These are phyloP conservation scores for Labeo calbasu DNA, from an alignment of 2,797 vertebrate species.

Conservation along the genomic window DNA sequence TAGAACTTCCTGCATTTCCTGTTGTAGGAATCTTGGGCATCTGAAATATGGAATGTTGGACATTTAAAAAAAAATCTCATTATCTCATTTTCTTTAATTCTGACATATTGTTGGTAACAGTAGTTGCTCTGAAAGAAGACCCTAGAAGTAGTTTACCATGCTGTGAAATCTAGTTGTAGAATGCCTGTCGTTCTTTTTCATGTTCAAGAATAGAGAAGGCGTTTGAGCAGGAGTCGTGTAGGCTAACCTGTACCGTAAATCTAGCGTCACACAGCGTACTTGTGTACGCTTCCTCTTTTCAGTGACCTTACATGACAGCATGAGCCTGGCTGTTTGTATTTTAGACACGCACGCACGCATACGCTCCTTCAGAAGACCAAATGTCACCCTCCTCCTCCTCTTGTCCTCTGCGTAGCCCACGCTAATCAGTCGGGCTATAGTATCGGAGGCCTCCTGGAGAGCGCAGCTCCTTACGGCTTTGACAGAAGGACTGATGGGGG, in stretches of 20 bases:
- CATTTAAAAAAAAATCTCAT: neutral
- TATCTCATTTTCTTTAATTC: neutral
- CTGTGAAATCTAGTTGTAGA: neutral
- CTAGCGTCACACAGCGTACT: neutral
- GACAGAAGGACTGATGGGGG: constrained; percentile 21
- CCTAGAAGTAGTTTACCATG: neutral
- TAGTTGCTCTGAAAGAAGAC: neutral
- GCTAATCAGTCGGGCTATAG: constrained; percentile 42
- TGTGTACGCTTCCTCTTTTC: constrained; percentile 22
- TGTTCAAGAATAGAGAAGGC: neutral
- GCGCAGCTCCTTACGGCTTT: constrained; percentile 29
- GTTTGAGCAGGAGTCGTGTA: neutral
- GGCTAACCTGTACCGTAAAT: neutral
- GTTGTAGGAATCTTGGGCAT: constrained; percentile 11
- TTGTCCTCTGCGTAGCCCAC: constrained; percentile 42
- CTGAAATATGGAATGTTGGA: neutral
- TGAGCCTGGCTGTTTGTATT: constrained; percentile 37
- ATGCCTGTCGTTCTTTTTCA: too few species aligned
- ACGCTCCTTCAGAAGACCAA: constrained; percentile 39
- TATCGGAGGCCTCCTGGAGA: constrained; percentile 44
- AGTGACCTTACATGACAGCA: constrained; percentile 25
- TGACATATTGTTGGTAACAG: neutral
- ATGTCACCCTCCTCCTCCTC: constrained; percentile 47
- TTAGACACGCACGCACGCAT: constrained; percentile 28
- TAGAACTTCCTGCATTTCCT: constrained; percentile 11